Base-by-base conservation (phyloP, 1,140 invertebrate species). In the Ditylenchus dipsaci region DNA sequence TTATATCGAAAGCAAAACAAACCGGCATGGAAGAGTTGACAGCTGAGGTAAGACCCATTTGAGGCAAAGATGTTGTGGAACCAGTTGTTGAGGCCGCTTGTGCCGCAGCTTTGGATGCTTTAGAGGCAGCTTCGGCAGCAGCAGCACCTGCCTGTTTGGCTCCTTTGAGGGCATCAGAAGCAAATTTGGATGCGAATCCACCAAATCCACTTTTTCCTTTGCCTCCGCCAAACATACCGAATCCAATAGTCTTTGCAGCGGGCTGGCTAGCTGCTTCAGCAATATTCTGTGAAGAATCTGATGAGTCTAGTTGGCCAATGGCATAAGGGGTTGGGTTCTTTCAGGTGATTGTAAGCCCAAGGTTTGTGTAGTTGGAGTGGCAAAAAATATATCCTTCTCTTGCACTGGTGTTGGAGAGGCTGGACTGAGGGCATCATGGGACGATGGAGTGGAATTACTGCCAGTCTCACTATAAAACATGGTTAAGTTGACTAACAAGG, bases 101-200 rank as follows among this genome's bases (percentile, higher is more conserved):
- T 26, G 49, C 49, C 3, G 49, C 49, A 53, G 49, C 49, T 58
- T 74, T 75, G 45, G 49, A 53, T 21, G 72, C 72, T 61, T 74
- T 72, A 3, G 71, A 71, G 13, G 70, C 69, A n/a, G 68, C 76
- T 49, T 59, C 59, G 17, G 71, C 65, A 5, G 76, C 76, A 42
- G 78, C 71, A 64, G 76, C 77, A 42, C 65, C 59, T 13, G 73
- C 73, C 53, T 76, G 71, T 53, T 71, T 68, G 11, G 75, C 76
- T 53, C 53, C 56, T 49, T 76, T 76, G 21, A 76, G 49, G 13
- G 77, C 75, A 21, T 56, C 72, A 5, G 65, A 56, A 38, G 77
- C 77, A n/a, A 76, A 72, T 67, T 76, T 76, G 21, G 30, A 49
- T 13, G 58, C 68, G 15, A 77, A 68, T 61, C 75, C 67, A 60